phyloP scores from a whole-genome alignment of 2,888 invertebrate species.

The Lasioglossum villosulum region DNA sequence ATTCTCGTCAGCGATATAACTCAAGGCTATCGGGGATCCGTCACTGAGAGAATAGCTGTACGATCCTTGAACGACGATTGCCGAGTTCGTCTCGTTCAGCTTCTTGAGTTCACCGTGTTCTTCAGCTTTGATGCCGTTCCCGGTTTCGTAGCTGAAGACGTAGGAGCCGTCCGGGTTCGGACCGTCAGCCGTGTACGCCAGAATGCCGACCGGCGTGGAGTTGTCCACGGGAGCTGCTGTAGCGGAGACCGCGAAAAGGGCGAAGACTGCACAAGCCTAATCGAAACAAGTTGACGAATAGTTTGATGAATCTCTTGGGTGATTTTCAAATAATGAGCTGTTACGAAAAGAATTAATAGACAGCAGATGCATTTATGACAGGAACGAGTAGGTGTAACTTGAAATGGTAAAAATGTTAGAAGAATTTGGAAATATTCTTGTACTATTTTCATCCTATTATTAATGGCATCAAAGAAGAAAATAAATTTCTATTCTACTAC shows the following conservation, averaged over 20 bases:
- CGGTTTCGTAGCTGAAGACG: slow-evolving; percentile 83
- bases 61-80: slow-evolving; percentile 84
- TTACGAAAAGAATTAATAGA: too few relatives aligned
- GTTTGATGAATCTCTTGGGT: too few relatives aligned
- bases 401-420: too few relatives aligned
- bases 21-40: slow-evolving; percentile 86
- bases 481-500: too few relatives aligned
- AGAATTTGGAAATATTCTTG: too few relatives aligned
- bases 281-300: neutral
- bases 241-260: slow-evolving; percentile 68
- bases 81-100: slow-evolving; percentile 86
- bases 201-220: slow-evolving; percentile 73
- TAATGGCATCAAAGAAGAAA: too few relatives aligned
- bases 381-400: too few relatives aligned
- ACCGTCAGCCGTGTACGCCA: slow-evolving; percentile 78
- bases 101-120: slow-evolving; percentile 86
- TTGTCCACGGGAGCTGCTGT: slow-evolving; percentile 68
- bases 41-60: slow-evolving; percentile 87
- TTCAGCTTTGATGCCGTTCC: slow-evolving; percentile 84
- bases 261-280: slow-evolving; percentile 60
- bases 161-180: slow-evolving; percentile 83
- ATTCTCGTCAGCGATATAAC: slow-evolving; percentile 89
- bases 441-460: too few relatives aligned
- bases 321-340: too few relatives aligned
- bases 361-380: too few relatives aligned